Evolutionary conservation across 1,140 invertebrate genomes (phyloP).

Genomic region (Holotrichia oblita): DNA sequence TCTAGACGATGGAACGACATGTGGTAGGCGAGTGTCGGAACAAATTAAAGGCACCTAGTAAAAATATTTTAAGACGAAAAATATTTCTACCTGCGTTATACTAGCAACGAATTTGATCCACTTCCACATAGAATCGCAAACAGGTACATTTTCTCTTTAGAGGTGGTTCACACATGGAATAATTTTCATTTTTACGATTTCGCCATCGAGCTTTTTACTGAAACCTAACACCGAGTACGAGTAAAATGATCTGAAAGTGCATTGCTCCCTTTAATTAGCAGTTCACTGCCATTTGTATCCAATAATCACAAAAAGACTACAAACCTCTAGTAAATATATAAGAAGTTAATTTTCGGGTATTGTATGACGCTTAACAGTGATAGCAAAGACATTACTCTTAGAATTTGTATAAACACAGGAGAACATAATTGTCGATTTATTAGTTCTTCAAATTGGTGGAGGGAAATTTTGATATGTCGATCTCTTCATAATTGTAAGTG

Average conservation of each 20-base stretch:
- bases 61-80: neutral
- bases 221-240: neutral
- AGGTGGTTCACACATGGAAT: neutral
- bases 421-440: too few species aligned
- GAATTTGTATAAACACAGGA: neutral
- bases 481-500: too few species aligned
- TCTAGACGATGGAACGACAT: neutral
- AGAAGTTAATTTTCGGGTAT: neutral
- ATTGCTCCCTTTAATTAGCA: constrained; percentile 15
- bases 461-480: too few species aligned
- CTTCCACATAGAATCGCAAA: constrained; percentile 5
- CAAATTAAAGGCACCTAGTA: neutral
- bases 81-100: constrained; percentile 8
- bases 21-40: neutral
- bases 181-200: neutral
- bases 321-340: too few species aligned
- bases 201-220: neutral
- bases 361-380: neutral
- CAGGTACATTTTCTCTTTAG: neutral
- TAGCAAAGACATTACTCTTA: neutral
- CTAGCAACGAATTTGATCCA: neutral
- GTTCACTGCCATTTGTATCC: neutral
- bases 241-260: constrained; percentile 21
- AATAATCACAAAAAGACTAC: neutral
- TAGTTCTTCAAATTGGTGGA: too few species aligned